These are phyloP conservation scores for Capitulum mitella DNA, from an alignment of 2,888 invertebrate species.

Conservation along the genomic window DNA sequence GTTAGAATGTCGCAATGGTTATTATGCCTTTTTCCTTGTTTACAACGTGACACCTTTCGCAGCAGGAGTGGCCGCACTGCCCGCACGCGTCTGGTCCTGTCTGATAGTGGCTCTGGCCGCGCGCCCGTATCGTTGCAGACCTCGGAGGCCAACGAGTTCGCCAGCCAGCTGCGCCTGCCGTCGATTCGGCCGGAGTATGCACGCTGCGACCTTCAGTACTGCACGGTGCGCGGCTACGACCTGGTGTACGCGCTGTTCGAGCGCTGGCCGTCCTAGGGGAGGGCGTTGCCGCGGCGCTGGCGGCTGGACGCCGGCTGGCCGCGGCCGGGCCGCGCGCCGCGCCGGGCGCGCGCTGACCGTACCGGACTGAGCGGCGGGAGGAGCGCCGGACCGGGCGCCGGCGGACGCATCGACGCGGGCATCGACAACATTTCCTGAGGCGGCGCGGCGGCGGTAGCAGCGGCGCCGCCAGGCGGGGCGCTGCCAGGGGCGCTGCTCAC, in stretches of 20 bases:
- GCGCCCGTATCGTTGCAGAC: not conserved
- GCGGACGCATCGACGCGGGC: not conserved
- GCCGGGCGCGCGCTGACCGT: not conserved
- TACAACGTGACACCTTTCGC: too few relatives aligned
- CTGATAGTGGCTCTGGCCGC: too few relatives aligned
- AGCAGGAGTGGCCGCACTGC: too few relatives aligned
- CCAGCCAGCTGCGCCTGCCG: conserved; percentile 7
- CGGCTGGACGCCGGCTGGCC: not conserved
- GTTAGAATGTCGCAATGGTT: too few relatives aligned
- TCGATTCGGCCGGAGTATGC: not conserved
- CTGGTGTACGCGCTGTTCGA: conserved; percentile 24
- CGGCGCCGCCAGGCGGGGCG: not conserved
- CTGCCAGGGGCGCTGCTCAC: not conserved
- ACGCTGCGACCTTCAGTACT: conserved; percentile 25
- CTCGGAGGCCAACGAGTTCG: conserved; percentile 7
- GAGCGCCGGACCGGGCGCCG: not conserved
- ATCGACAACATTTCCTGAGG: conserved; percentile 5
- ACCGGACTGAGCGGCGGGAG: too few relatives aligned
- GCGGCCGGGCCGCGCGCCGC: not conserved
- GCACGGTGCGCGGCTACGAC: conserved; percentile 23
- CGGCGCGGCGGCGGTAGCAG: not conserved
- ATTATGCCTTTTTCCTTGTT: too few relatives aligned
- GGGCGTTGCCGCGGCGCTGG: not conserved
- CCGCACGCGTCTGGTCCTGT: too few relatives aligned
- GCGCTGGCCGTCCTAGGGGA: conserved; percentile 11